phyloP scores from a whole-genome alignment of 2,113 vertebrate species.

The Pterocles burchelli region DNA sequence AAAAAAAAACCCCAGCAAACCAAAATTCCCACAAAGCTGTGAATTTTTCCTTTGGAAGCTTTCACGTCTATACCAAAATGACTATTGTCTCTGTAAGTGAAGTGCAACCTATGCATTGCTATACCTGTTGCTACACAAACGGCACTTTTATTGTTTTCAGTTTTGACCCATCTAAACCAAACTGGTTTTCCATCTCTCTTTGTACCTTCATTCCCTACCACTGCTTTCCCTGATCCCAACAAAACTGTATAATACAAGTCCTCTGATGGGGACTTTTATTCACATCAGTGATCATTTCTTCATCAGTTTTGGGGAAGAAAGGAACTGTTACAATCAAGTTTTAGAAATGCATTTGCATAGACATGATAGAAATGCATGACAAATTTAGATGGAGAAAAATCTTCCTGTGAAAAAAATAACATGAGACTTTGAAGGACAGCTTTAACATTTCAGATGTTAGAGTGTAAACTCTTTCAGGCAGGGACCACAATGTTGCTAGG shows the following conservation, averaged over 20 bases:
- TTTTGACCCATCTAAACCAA: background rate
- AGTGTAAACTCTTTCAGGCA: background rate
- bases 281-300: background rate
- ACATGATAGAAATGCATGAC: background rate
- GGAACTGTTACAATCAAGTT: background rate
- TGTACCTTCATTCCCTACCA: background rate
- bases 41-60: slow-evolving; percentile 18
- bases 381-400: background rate
- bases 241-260: background rate
- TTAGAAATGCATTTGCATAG: background rate
- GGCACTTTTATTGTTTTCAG: background rate
- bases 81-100: background rate
- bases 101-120: background rate
- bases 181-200: background rate
- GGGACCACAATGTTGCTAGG: background rate
- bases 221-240: background rate
- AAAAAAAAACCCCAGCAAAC: background rate
- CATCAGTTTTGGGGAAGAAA: background rate
- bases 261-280: background rate
- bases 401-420: background rate
- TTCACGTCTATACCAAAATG: background rate
- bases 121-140: background rate
- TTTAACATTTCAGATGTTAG: background rate
- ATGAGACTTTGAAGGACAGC: background rate
- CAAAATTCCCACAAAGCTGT: background rate